Percentiles rank a stretch among this genome's conserved stretches.
Conservation (phyloP, 2,113 vertebrate species). For the Lagenorhynchus albirostris region DNA sequence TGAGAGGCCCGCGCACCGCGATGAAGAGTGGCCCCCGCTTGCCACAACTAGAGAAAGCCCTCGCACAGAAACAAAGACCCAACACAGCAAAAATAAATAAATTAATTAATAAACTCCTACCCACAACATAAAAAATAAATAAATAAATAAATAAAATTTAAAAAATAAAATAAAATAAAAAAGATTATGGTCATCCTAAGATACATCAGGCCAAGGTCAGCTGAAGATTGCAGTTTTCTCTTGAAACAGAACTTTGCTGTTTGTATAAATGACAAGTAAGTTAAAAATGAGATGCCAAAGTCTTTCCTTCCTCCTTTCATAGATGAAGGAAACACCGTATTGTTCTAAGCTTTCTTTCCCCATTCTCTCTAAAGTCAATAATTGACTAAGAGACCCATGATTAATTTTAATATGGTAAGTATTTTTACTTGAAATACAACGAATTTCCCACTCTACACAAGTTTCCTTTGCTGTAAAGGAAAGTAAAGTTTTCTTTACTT, state of each 20-base stretch:
- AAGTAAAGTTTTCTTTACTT: background rate
- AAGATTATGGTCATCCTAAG: background rate
- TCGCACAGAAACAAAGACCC: too few relatives aligned
- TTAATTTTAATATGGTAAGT: background rate
- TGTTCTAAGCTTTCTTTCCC: background rate
- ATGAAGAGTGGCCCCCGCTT: too few relatives aligned
- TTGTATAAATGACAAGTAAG: background rate
- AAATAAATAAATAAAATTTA: too few relatives aligned
- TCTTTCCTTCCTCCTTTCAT: background rate
- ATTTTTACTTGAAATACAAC: background rate
- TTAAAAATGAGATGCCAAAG: background rate
- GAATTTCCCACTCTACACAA: background rate
- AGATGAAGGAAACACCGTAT: background rate
- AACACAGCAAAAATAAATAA: too few relatives aligned
- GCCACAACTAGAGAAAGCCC: too few relatives aligned
- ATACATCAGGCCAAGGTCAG: background rate
- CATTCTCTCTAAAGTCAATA: constrained; percentile 1
- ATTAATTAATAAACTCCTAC: too few relatives aligned
- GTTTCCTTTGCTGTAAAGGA: background rate
- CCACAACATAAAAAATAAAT: too few relatives aligned
- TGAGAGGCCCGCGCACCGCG: too few relatives aligned
- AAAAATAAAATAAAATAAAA: background rate
- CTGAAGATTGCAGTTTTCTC: background rate
- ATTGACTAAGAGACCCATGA: background rate
- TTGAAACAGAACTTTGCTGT: background rate